Base-by-base conservation (phyloP, 2,797 vertebrate species). In the Hephaestus fuliginosus region DNA sequence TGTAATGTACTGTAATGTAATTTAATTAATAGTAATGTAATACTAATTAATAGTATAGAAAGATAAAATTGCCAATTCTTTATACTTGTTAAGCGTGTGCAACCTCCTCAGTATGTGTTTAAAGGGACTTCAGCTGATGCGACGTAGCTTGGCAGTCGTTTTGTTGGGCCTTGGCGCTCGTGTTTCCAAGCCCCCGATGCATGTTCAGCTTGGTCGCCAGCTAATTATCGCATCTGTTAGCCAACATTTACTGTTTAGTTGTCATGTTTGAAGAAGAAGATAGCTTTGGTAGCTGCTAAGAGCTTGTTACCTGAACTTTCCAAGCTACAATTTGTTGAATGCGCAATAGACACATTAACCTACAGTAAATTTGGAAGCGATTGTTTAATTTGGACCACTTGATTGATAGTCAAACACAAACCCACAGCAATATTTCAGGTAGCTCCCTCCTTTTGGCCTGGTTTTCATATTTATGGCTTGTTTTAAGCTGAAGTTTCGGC, bases 401-500 rank as follows among this genome's bases (percentile, higher is more conserved):
- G 25, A 25, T 25, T 25, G 25, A 25, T 25, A 25, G 25, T 25
- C 25, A 25, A 25, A 25, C 25, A 13, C 10, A 13, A 12, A 33
- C 2, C 6, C 17, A 22, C 43, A 43, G 1, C 8, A 56, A 11
- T 11, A 39, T 1, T 22, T 43, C 1, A 28, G 20, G 2, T 22
- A 46, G 10, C 22, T n/a, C 9, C 5, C 52, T 9, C 12, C 22
- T 36, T 25, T 43, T 30, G 36, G 0, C 44, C 15, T 48, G 28
- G 48, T 53, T 55, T 28, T 68, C 49, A 0, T 25, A 11, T 68
- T 63, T 18, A 28, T 25, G 5, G 48, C 9, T 60, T 44, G 22
- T 52, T 60, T 52, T 20, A 51, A 58, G 36, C 36, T 39, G 36
- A 69, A 72, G 65, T 83, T 78, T 67, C 18, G 68, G 66, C 41